Evolutionary conservation across 1,140 invertebrate species (phyloP).

Genomic region (Paramacrobiotus metropolitanus): DNA sequence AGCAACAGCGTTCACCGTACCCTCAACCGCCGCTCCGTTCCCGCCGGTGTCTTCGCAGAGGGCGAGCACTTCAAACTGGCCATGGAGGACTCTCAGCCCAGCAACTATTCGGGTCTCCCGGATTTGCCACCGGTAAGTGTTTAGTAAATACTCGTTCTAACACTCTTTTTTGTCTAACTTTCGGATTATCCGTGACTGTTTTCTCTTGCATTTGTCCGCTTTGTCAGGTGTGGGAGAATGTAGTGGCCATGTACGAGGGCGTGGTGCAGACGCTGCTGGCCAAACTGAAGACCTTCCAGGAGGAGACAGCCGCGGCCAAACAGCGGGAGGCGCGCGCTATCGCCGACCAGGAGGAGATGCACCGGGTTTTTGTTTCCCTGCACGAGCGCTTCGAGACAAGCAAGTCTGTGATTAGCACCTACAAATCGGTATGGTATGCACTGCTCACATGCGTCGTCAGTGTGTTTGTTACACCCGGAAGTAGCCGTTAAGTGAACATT

Average conservation of each 20-base stretch:
- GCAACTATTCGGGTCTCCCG: background rate
- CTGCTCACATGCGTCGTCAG: background rate
- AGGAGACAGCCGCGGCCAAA: background rate
- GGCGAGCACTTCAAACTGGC: background rate
- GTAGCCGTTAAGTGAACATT: background rate
- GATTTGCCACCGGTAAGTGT: background rate
- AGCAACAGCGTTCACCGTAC: background rate
- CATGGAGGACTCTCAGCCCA: background rate
- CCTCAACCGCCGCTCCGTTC: background rate
- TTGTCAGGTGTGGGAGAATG: conserved; percentile 1
- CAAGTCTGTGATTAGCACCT: background rate
- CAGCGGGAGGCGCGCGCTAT: background rate
- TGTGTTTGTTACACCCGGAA: background rate
- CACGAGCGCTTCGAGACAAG: background rate
- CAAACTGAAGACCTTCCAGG: background rate
- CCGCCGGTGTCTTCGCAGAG: background rate
- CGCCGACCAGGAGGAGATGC: background rate
- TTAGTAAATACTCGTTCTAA: no score
- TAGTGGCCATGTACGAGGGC: background rate
- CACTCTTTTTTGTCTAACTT: background rate
- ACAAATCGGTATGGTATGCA: background rate
- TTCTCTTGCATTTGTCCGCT: background rate
- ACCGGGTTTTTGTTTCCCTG: background rate
- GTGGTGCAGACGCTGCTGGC: background rate
- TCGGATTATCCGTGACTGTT: background rate